These are phyloP conservation scores for Hiodon alosoides DNA, from an alignment of 2,113 vertebrate species.

Conservation along the genomic window DNA sequence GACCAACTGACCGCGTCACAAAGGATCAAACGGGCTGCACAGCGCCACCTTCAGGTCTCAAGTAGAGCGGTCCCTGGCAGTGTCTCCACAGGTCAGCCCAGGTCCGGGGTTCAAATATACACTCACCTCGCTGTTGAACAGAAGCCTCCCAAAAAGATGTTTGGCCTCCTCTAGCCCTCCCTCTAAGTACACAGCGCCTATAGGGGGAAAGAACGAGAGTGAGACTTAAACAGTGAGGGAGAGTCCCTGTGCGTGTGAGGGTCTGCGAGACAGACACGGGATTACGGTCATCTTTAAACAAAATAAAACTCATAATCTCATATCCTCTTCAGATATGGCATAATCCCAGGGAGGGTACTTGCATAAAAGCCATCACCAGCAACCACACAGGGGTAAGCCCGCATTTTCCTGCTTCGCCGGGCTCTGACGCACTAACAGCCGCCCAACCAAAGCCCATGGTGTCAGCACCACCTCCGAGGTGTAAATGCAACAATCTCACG, in stretches of 20 bases:
- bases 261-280: neutral
- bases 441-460: no score
- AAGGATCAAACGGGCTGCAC: no score
- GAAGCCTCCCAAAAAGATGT: conserved; percentile 85
- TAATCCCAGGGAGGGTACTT: neutral
- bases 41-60: no score
- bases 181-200: conserved; percentile 94
- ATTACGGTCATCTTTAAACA: conserved; percentile 15
- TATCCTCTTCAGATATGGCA: neutral
- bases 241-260: neutral
- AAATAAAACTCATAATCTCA: neutral
- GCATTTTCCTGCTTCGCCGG: neutral
- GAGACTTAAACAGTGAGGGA: conserved; percentile 10
- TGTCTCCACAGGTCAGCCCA: no score
- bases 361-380: no score
- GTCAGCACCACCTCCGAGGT: no score
- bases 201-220: conserved; percentile 2
- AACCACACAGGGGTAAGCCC: no score
- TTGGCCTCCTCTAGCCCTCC: conserved; percentile 90
- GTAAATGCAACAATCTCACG: no score
- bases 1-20: no score
- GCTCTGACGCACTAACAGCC: no score
- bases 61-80: no score
- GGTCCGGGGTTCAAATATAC: no score
- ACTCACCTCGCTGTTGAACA: conserved; percentile 86